Percentiles rank a stretch among this genome's conserved stretches.
These are phyloP conservation scores for Pseudochirops cupreus DNA, from an alignment of 2,797 vertebrate species.

Conservation along the genomic window DNA sequence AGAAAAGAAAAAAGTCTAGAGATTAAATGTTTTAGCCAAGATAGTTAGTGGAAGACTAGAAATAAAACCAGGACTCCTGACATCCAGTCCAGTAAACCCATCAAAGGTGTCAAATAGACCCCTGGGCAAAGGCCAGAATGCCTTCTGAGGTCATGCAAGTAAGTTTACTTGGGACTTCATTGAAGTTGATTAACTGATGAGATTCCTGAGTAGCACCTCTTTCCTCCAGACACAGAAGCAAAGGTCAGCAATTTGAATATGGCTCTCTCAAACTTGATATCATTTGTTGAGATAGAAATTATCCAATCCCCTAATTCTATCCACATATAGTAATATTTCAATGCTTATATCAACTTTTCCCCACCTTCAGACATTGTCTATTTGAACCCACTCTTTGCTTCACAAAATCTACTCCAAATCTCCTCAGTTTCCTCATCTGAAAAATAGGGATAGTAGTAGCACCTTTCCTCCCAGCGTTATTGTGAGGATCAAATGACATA, in stretches of 20 bases:
- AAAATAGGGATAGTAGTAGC: not conserved
- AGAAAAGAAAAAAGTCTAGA: not conserved
- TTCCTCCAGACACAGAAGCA: not conserved
- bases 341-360: not conserved
- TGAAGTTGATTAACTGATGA: not conserved
- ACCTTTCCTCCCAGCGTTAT: not conserved
- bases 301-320: not conserved
- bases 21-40: not conserved
- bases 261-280: not conserved
- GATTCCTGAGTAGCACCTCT: not conserved
- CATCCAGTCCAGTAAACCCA: not conserved
- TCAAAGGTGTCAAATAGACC: not conserved
- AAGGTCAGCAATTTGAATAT: not conserved
- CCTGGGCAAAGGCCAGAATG: not conserved
- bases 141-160: not conserved
- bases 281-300: too few relatives aligned
- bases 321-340: not conserved
- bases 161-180: accelerated
- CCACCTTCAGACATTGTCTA: accelerated
- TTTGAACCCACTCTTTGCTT: accelerated
- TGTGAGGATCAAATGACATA: not conserved
- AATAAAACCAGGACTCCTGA: not conserved
- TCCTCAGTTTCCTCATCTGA: not conserved
- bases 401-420: accelerated
- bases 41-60: too few relatives aligned